Percentiles rank a stretch among this genome's conserved stretches.
Evolutionary conservation across 2,888 invertebrate species (phyloP).

Genomic region (Lysandra bellargus): DNA sequence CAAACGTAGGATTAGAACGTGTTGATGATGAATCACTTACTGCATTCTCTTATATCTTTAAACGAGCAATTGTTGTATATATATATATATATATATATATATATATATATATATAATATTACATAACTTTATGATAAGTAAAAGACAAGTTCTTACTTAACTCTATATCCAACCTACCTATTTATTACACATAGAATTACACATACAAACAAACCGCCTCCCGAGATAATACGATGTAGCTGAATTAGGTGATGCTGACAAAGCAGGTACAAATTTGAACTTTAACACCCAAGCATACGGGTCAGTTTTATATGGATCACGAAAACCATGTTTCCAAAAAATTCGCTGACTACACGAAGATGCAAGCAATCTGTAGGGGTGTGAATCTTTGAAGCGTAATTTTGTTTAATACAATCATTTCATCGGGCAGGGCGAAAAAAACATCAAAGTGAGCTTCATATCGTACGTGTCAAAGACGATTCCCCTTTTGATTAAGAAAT

Average conservation of each 20-base stretch:
- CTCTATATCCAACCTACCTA: not conserved
- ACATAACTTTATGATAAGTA: not conserved
- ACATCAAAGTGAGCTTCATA: constrained; percentile 26
- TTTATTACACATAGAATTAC: not conserved
- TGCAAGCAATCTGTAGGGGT: constrained; percentile 17
- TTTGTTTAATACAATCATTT: constrained; percentile 31
- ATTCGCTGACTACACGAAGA: constrained; percentile 12
- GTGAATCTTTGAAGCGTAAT: constrained; percentile 29
- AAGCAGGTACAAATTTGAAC: not conserved
- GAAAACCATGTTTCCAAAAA: constrained; percentile 6
- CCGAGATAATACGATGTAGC: constrained; percentile 3
- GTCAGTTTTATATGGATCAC: not conserved
- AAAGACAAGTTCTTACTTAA: not conserved
- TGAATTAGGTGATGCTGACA: not conserved
- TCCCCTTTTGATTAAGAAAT: constrained; percentile 15
- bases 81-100: too few relatives aligned
- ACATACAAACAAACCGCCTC: constrained; percentile 21
- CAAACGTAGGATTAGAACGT: not conserved
- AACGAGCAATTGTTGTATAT: too few relatives aligned
- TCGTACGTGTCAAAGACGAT: constrained; percentile 25
- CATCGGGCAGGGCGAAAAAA: constrained; percentile 16
- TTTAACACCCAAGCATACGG: not conserved
- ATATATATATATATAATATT: not conserved
- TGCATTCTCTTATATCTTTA: too few relatives aligned
- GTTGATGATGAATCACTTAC: not conserved